Conservation (phyloP, 1,140 invertebrate genomes). For the Nomia melanderi region DNA sequence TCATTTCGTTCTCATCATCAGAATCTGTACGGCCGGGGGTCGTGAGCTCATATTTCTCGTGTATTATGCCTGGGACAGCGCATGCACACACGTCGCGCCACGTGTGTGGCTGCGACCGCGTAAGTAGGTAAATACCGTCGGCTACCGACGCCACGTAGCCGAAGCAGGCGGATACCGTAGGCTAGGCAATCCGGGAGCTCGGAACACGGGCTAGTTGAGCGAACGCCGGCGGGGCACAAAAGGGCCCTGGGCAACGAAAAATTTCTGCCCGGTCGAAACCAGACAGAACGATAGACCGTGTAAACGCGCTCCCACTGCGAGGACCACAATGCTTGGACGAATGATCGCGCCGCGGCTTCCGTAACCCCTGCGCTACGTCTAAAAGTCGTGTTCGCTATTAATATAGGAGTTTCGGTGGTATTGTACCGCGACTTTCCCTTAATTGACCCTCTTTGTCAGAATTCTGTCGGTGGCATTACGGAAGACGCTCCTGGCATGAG, state of each 20-base stretch:
- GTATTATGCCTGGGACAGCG: constrained; percentile 68
- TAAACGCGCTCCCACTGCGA: constrained; percentile 66
- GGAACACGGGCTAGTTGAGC: constrained; percentile 10
- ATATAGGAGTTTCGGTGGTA: constrained; percentile 52
- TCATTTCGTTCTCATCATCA: constrained; percentile 72
- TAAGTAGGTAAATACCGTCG: constrained; percentile 62
- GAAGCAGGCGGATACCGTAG: constrained; percentile 12
- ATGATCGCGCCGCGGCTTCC: constrained; percentile 61
- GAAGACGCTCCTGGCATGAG: neutral
- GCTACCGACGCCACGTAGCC: constrained; percentile 42
- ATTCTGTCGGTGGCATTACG: constrained; percentile 18
- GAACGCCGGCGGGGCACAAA: constrained; percentile 53
- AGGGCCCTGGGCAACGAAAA: constrained; percentile 22
- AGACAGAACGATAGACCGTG: constrained; percentile 37
- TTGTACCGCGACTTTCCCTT: constrained; percentile 33
- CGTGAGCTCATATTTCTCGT: constrained; percentile 75
- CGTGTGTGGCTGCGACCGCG: constrained; percentile 52
- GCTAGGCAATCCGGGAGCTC: too few species aligned
- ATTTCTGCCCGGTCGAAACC: constrained; percentile 33
- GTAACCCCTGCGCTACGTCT: constrained; percentile 45
- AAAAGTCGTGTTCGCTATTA: constrained; percentile 64
- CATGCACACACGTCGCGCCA: constrained; percentile 63
- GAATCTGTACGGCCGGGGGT: constrained; percentile 69
- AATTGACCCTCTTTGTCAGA: constrained; percentile 26
- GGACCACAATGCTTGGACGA: constrained; percentile 56